Evolutionary conservation across 2,888 invertebrate genomes (phyloP), one percentile per base, ranked within the genome.

Genomic region (Drosophila mayaguana): DNA sequence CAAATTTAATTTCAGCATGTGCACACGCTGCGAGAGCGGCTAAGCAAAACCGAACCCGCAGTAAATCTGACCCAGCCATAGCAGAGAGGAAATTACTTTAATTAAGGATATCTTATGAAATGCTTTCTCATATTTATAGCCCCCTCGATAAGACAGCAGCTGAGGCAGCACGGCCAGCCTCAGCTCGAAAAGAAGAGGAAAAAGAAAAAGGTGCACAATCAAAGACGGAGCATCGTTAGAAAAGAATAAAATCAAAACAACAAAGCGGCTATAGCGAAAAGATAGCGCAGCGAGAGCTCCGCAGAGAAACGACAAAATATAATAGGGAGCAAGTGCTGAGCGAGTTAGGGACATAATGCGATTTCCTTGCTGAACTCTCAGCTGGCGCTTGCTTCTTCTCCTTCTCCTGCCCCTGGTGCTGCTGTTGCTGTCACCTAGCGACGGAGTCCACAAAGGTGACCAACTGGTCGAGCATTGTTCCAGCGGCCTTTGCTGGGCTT

Each of bases 81-180:
- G 53, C 51, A 53, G 45, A 72, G 56, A 80, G 86, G 88, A 88
- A 89, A 88, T 85, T 72, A 76, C 88, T 88, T 87, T 87, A 89
- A 87, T 87, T 87, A 89, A 88, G 83, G 75, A 88, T 89, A 89
- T 82, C 88, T 85, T 75, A 78, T 68, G 88, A 87, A 85, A 83
- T 71, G 78, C 75, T 80, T 72, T 75, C 83, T 85, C 80, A 87
- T 87, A 87, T 89, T 89, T 89, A 85, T 80, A 81, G 56, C 81
- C 69, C 67, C 63, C 71, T 54, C 54, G 55, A 51, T 48, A 38
- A 46, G 50, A n/a, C 32, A 64, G 54, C 45, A 71, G 25, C 18
- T 20, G 54, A 34, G 62, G 25, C 18, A 28, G 45, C 57, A 60
- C 53, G 34, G n/a, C 25, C 34, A 57, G 51, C 16, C 18, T 6